Evolutionary conservation across 2,113 vertebrate genomes (phyloP).

Genomic region (Cyprinodon variegatus): DNA sequence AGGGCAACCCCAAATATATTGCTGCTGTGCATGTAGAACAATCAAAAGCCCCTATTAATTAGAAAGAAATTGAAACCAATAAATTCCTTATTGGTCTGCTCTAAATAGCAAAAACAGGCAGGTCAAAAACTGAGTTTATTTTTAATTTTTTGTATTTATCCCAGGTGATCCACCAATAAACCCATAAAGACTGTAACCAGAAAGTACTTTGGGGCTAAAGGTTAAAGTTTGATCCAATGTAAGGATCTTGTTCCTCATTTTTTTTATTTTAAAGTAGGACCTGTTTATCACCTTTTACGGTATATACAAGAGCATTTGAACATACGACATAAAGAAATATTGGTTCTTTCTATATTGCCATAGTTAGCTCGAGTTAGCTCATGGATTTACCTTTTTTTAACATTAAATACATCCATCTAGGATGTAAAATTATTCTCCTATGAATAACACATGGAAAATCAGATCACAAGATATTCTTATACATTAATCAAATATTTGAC

Average conservation of each 20-base stretch:
- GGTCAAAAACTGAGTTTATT: neutral
- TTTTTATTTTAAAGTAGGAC: neutral
- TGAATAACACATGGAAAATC: neutral
- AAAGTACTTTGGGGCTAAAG: neutral
- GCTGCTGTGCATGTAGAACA: neutral
- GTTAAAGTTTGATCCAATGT: neutral
- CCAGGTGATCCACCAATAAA: neutral
- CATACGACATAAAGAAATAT: neutral
- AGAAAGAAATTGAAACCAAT: neutral
- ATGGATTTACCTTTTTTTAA: neutral
- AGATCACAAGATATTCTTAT: neutral
- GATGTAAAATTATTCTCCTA: neutral
- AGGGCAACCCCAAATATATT: neutral
- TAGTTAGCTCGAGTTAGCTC: neutral
- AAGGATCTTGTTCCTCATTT: neutral
- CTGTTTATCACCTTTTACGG: neutral
- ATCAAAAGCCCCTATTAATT: neutral
- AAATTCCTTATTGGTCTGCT: neutral
- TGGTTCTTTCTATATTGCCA: neutral
- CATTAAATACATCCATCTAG: neutral
- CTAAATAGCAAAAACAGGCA: neutral
- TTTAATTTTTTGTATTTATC: neutral
- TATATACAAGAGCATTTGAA: neutral
- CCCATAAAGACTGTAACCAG: neutral
- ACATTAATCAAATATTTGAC: neutral